phyloP scores from a whole-genome alignment of 2,797 vertebrate genomes.

The Siniperca obscura region DNA sequence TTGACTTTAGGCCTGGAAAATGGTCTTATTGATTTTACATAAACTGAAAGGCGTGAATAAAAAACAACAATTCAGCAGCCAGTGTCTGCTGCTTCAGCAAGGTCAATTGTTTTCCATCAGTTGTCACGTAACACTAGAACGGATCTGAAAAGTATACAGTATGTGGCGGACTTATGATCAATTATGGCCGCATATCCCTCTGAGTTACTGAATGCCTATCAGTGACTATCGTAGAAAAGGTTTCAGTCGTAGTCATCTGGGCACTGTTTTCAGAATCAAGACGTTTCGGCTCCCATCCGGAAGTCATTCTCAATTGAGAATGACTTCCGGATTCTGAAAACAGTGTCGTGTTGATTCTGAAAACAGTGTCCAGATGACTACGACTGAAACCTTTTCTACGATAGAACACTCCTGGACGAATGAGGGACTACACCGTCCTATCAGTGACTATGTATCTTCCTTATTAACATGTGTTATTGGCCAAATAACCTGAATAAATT shows the following conservation, averaged over 20 bases:
- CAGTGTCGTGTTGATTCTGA: too few relatives aligned
- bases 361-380: too few relatives aligned
- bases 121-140: not conserved
- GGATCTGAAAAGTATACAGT: not conserved
- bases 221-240: too few relatives aligned
- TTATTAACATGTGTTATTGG: conserved; percentile 1
- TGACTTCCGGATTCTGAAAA: too few relatives aligned
- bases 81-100: conserved; percentile 1
- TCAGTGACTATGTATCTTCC: not conserved
- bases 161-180: not conserved
- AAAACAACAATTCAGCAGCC: not conserved
- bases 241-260: too few relatives aligned
- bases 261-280: too few relatives aligned
- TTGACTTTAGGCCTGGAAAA: conserved; percentile 30
- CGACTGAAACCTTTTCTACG: too few relatives aligned
- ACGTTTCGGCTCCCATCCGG: too few relatives aligned
- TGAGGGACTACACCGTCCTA: too few relatives aligned
- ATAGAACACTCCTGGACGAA: too few relatives aligned
- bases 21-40: conserved; percentile 44
- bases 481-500: not conserved
- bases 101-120: not conserved
- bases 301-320: too few relatives aligned
- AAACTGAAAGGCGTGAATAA: conserved; percentile 19
- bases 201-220: not conserved
- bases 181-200: not conserved